Base-by-base conservation (phyloP, 2,113 vertebrate species). In the Chaenogobius annularis region DNA sequence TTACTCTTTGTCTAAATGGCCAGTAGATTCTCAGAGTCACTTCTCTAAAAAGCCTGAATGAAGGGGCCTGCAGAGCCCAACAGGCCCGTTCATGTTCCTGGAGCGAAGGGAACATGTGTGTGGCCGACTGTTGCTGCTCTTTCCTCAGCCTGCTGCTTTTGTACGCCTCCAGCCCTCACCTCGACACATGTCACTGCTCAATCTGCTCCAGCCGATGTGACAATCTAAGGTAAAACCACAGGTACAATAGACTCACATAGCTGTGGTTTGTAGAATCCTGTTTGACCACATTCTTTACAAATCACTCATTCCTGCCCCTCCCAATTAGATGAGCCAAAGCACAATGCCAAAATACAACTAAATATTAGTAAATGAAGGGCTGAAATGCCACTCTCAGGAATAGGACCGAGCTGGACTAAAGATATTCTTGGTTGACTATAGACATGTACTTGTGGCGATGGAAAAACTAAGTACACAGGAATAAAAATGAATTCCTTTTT, bases 1-100 rank as follows among this genome's bases (percentile, higher is more conserved):
- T 84, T 90, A 83, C 85, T 10, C 50, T 9, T 3, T 87, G 80
- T 79, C 44, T 88, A 20, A 70, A 72, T 76, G 73, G 78, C 84
- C 77, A 83, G 69, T 44, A 74, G 91, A 75, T 85, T 73, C 80
- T 85, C 81, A 76, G 78, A 75, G 46, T 78, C 74, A 88, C 70
- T 80, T 83, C 80, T 80, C 59, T 40, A 80, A 85, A 89, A 85
- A 80, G 71, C 73, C 40, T 19, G 26, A 4, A 2, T 31, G 26
- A 31, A 2, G 76, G 70, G 71, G 69, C 71, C 70, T 73, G 69
- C 63, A 35, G 66, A 73, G 64, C 69, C 65, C 54, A 80, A 73
- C 82, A 80, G 81, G 85, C 72, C 78, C 47, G 35, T 67, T 87
- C 69, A 81, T 84, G 73, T 54, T 71, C 68, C 46, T 54, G 47